These are phyloP conservation scores for Timema podura DNA, from an alignment of 2,888 invertebrate genomes.

Conservation along the genomic window DNA sequence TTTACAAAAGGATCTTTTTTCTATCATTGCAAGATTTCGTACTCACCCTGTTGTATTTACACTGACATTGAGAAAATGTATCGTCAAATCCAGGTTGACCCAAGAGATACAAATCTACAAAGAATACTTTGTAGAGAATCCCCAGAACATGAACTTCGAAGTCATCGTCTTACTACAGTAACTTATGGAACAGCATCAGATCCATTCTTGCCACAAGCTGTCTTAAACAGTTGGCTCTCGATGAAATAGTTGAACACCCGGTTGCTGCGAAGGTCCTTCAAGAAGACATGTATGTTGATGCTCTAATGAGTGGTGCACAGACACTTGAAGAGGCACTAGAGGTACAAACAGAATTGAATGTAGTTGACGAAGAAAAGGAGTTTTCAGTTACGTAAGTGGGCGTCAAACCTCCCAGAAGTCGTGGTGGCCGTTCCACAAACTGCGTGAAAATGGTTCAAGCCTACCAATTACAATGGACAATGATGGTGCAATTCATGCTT, in stretches of 20 bases:
- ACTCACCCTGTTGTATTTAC: background rate
- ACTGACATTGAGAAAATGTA: slow-evolving; percentile 4
- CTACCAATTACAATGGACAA: too few relatives aligned
- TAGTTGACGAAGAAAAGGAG: background rate
- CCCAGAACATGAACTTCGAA: background rate
- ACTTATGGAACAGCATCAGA: slow-evolving; percentile 12
- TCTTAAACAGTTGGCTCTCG: background rate
- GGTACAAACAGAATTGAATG: background rate
- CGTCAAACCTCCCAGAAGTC: background rate
- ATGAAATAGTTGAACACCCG: background rate
- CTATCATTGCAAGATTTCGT: background rate
- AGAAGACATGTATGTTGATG: background rate
- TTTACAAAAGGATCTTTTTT: background rate
- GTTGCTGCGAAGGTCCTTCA: background rate
- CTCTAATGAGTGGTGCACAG: background rate
- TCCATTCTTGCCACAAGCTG: slow-evolving; percentile 2
- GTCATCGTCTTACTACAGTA: background rate
- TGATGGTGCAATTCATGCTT: too few relatives aligned
- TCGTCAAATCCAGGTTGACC: background rate
- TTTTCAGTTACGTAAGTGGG: background rate
- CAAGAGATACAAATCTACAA: slow-evolving; percentile 9
- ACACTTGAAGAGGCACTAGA: background rate
- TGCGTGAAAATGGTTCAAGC: background rate
- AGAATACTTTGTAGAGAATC: background rate
- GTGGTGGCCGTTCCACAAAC: background rate